phyloP scores from a whole-genome alignment of 1,140 invertebrate species.

The Drosophila bifasciata region DNA sequence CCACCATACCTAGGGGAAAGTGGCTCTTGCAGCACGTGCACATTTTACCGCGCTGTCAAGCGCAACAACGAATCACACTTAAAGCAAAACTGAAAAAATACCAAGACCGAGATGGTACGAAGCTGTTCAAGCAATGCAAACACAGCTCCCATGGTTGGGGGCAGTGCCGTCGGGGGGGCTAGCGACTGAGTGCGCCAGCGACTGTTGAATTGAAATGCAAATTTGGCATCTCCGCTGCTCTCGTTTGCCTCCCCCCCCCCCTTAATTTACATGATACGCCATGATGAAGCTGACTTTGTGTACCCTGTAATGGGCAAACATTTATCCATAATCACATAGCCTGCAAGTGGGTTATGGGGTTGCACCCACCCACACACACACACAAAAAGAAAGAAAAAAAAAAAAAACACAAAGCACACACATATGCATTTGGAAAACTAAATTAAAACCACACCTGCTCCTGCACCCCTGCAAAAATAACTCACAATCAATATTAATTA shows the following conservation, averaged over 20 bases:
- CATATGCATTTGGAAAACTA: constrained; percentile 48
- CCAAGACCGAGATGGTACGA: constrained; percentile 11
- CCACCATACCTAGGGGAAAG: constrained; percentile 20
- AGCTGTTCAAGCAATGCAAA: constrained; percentile 51
- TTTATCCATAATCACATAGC: constrained; percentile 25
- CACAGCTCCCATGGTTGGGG: constrained; percentile 3
- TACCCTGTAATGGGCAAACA: constrained; percentile 51
- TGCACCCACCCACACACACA: constrained; percentile 2
- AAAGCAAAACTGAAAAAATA: constrained; percentile 51
- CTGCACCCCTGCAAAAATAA: constrained; percentile 39
- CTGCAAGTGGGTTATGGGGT: constrained; percentile 42
- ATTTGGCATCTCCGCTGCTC: constrained; percentile 36
- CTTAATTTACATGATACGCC: constrained; percentile 41
- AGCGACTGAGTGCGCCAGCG: constrained; percentile 27
- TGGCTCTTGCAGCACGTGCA: constrained; percentile 49
- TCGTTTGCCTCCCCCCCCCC: neutral
- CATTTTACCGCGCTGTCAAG: constrained; percentile 61
- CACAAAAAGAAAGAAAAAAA: neutral
- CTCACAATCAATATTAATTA: constrained; percentile 80
- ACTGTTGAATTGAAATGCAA: constrained; percentile 66
- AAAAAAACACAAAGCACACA: constrained; percentile 5
- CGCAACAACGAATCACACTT: constrained; percentile 67
- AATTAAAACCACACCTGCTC: constrained; percentile 51
- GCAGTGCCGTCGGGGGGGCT: neutral
- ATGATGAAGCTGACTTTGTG: constrained; percentile 38